Evolutionary conservation across 1,140 invertebrate genomes (phyloP), one percentile per base, ranked within the genome.

Genomic region (Pseudomyrmex cubaensis): DNA sequence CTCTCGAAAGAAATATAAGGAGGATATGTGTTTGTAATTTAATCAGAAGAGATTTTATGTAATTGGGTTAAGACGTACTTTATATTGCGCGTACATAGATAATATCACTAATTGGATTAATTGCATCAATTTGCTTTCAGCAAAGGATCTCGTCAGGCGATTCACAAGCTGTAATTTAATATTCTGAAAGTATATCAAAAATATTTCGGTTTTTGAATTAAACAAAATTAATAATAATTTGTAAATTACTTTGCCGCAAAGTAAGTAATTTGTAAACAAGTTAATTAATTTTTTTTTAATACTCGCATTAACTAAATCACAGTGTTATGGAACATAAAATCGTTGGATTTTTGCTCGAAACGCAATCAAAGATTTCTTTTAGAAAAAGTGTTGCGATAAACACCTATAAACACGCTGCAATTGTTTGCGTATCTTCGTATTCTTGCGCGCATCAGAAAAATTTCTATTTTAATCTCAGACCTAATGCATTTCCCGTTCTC

Each of bases 81-180:
- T 48, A 76, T 35, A 48, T 15, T 50, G 4, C 9, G 17, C 17
- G 44, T 44, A 44, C 75, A 78, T 35, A 13, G n/a, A 78, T 70
- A 10, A 52, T 64, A 78, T 70, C n/a, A 80, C 20, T 48, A 15
- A 17, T 35, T 69, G 56, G 72, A 50, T 72, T 80, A n/a, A 72
- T 80, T 22, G 20, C 59, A 59, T n/a, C n/a, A 59, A 72, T 78
- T 69, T 25, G 57, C 67, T 78, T 70, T 48, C 25, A 50, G 70
- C 20, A 54, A 61, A 66, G 63, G 52, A n/a, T 48, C 50, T 1
- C 13, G 25, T 35, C 20, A 22, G 7, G 48, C 15, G 10, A 4
- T 56, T 56, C 46, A 75, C 20, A 12, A 73, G 25, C 67, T 46
- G 17, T 46, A 56, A 77, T 46, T 64, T 76, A 35, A 35, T 35